These are phyloP conservation scores for Tricholaema leucomelas DNA, from an alignment of 2,113 vertebrate genomes.

Conservation along the genomic window DNA sequence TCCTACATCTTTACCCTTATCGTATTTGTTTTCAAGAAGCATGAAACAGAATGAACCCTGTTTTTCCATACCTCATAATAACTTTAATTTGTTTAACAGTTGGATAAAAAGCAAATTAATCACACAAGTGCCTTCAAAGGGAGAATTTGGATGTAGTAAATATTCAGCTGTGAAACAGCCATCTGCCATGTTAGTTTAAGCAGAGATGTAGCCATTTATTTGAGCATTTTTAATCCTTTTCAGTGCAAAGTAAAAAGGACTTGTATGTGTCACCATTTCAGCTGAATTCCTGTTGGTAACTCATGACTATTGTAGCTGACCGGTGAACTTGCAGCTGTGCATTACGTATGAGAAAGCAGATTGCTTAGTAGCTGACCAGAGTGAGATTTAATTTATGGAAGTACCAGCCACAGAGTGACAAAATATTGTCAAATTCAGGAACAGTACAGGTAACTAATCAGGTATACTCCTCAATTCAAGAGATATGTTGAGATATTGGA, in stretches of 20 bases:
- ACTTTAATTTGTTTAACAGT: constrained; percentile 42
- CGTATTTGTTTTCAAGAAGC: constrained; percentile 13
- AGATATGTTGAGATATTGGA: too few species aligned
- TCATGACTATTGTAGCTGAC: not conserved
- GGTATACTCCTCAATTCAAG: too few species aligned
- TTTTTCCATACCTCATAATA: constrained; percentile 7
- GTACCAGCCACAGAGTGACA: not conserved
- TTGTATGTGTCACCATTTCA: not conserved
- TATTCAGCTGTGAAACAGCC: not conserved
- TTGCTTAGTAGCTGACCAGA: not conserved
- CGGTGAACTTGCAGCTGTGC: not conserved
- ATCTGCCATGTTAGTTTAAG: not conserved
- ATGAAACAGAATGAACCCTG: not conserved
- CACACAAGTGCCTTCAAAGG: not conserved
- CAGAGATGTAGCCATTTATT: not conserved
- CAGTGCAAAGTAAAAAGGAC: not conserved
- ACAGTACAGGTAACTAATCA: not conserved
- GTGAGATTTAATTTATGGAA: not conserved
- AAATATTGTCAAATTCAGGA: not conserved
- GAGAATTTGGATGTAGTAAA: not conserved
- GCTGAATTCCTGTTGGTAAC: not conserved
- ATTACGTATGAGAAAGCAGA: not conserved
- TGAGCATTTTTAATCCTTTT: not conserved
- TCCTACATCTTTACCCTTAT: not conserved
- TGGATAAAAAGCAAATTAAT: constrained; percentile 33